Evolutionary conservation across 2,888 invertebrate species (phyloP), one percentile per base, ranked within the genome.

Genomic region (Cryptosula pallasiana): DNA sequence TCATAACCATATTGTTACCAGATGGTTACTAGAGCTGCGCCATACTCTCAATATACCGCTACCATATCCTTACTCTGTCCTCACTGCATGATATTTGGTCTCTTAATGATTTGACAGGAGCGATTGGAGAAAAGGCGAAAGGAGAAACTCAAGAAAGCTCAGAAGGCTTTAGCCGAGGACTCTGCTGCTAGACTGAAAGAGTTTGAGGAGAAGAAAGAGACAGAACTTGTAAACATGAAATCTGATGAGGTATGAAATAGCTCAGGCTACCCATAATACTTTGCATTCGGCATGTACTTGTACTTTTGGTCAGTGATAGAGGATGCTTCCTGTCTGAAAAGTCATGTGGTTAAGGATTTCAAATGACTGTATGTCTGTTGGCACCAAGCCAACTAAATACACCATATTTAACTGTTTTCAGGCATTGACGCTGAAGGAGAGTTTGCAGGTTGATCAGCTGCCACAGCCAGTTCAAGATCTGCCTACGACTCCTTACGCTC

Each of bases 381-480:
- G n/a, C n/a, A n/a, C n/a, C n/a, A n/a, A n/a, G n/a, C n/a, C n/a
- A n/a, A n/a, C n/a, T n/a, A n/a, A n/a, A n/a, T n/a, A n/a, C n/a
- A n/a, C n/a, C n/a, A n/a, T n/a, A n/a, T n/a, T n/a, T n/a, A n/a
- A n/a, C n/a, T n/a, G n/a, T n/a, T 74, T 72, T 3, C 75, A 82
- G 81, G 79, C 79, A 13, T 73, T 82, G 45, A 80, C 81, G 3
- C 74, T 82, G 35, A 78, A 80, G 71, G 81, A 82, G 73, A 77
- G 78, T 58, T 76, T 82, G 55, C 81, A 81, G 74, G 79, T 79
- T 36, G 81, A 80, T 71, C 63, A 63, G 63, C 27, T 63, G 27
- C 29, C 63, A 9, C 70, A 9, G 32, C 5, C 9, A 70, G 13
- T 32, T 2, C 27, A 5, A 34, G 35, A 54, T 13, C 9, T 36